Evolutionary conservation across 2,113 vertebrate genomes (phyloP).

Genomic region (Brienomyrus longianalis): DNA sequence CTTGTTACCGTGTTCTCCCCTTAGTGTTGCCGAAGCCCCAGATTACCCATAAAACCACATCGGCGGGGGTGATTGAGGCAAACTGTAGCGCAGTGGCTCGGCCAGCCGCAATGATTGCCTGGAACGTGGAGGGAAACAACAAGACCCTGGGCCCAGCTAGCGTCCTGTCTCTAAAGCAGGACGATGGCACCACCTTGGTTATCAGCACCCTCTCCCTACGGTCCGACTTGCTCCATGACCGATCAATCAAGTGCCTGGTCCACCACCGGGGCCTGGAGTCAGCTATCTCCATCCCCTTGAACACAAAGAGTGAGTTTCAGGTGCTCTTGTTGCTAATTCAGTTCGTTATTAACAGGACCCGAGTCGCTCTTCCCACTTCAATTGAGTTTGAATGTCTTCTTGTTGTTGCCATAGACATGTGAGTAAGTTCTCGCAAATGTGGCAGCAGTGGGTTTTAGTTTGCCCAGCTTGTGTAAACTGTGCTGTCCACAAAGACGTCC

Average conservation of each 20-base stretch:
- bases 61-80: conserved; percentile 53
- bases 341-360: too few relatives aligned
- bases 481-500: neutral
- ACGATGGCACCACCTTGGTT: conserved; percentile 61
- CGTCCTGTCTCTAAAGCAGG: conserved; percentile 37
- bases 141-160: conserved; percentile 49
- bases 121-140: conserved; percentile 51
- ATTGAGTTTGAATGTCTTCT: neutral
- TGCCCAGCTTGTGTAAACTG: neutral
- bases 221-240: conserved; percentile 58
- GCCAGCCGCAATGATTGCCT: conserved; percentile 50
- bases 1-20: neutral
- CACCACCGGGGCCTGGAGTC: conserved; percentile 67
- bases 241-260: conserved; percentile 67
- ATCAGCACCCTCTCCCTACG: conserved; percentile 58
- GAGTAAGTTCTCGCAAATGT: neutral
- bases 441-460: neutral
- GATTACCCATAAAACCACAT: conserved; percentile 43
- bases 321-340: neutral
- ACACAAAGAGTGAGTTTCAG: conserved; percentile 63
- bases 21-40: conserved; percentile 62
- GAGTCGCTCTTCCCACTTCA: neutral
- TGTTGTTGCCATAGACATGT: neutral
- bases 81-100: conserved; percentile 59
- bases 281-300: conserved; percentile 67